phyloP scores from a whole-genome alignment of 1,140 invertebrate species.

The Drosophila murphyi region DNA sequence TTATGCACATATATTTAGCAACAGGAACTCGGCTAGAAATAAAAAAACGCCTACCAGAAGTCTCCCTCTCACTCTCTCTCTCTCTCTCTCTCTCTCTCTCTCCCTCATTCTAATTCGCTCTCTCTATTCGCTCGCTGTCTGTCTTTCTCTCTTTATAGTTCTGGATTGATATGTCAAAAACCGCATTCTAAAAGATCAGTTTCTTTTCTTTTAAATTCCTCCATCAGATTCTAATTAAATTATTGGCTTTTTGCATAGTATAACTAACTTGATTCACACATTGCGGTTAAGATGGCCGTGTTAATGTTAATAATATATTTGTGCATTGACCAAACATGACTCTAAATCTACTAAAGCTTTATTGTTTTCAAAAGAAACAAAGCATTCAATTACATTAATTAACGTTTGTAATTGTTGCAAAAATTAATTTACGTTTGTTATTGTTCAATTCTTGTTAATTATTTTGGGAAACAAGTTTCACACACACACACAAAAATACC shows the following conservation, averaged over 20 bases:
- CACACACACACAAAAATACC: background rate
- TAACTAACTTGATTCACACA: slow-evolving; percentile 34
- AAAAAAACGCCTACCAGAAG: slow-evolving; percentile 44
- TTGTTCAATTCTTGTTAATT: background rate
- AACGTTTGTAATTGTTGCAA: background rate
- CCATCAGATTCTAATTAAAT: slow-evolving; percentile 24
- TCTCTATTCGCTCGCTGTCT: slow-evolving; percentile 1
- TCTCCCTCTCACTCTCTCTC: background rate
- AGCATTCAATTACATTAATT: background rate
- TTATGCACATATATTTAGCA: slow-evolving; percentile 62
- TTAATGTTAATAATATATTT: slow-evolving; percentile 9
- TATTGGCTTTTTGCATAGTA: slow-evolving; percentile 1
- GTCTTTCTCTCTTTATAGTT: background rate
- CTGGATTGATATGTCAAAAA: slow-evolving; percentile 25
- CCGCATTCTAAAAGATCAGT: slow-evolving; percentile 14
- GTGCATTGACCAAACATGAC: slow-evolving; percentile 17
- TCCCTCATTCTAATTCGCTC: background rate
- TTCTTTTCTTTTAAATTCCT: slow-evolving; percentile 31
- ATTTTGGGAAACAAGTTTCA: slow-evolving; percentile 11
- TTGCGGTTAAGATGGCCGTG: slow-evolving; percentile 14
- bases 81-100: slow-evolving; percentile 32
- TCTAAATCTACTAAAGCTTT: slow-evolving; percentile 5
- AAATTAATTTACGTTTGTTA: background rate
- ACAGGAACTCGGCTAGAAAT: slow-evolving; percentile 64
- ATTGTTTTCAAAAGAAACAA: background rate